phyloP scores from a whole-genome alignment of 2,113 vertebrate genomes.

The Danionella cerebrum region DNA sequence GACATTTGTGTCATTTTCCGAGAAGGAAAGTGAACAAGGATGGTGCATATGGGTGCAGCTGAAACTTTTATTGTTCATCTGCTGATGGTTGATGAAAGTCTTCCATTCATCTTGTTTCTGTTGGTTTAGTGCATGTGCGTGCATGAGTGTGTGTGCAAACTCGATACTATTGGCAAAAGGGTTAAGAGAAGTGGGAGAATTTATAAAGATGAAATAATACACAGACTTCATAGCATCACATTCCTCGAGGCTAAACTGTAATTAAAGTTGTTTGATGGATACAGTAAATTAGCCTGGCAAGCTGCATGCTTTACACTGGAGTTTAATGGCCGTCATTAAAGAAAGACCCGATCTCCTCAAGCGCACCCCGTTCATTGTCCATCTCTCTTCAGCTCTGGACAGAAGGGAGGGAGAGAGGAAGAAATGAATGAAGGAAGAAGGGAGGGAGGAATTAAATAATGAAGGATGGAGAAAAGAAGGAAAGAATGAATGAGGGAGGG shows the following conservation, averaged over 20 bases:
- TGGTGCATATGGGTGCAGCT: too few relatives aligned
- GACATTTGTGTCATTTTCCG: too few relatives aligned
- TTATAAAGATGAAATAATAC: not conserved
- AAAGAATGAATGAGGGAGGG: too few relatives aligned
- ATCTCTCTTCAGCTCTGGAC: too few relatives aligned
- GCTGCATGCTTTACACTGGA: constrained; percentile 44
- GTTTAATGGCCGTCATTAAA: constrained; percentile 44
- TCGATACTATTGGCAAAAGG: not conserved
- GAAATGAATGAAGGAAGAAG: too few relatives aligned
- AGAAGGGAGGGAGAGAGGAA: too few relatives aligned
- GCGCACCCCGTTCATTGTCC: too few relatives aligned
- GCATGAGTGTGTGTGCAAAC: too few relatives aligned
- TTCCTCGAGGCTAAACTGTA: constrained; percentile 40
- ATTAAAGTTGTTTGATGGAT: constrained; percentile 50
- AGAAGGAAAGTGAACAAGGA: too few relatives aligned
- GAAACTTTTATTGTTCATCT: not conserved
- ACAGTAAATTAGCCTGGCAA: constrained; percentile 43
- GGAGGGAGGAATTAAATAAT: too few relatives aligned
- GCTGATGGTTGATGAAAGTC: not conserved
- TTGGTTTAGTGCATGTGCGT: not conserved
- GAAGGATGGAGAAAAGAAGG: too few relatives aligned
- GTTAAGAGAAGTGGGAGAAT: not conserved
- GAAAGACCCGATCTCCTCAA: too few relatives aligned
- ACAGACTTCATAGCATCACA: not conserved
- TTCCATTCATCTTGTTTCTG: not conserved